Conservation (phyloP, 2,797 vertebrate genomes). For the Sebastes nivosus region DNA sequence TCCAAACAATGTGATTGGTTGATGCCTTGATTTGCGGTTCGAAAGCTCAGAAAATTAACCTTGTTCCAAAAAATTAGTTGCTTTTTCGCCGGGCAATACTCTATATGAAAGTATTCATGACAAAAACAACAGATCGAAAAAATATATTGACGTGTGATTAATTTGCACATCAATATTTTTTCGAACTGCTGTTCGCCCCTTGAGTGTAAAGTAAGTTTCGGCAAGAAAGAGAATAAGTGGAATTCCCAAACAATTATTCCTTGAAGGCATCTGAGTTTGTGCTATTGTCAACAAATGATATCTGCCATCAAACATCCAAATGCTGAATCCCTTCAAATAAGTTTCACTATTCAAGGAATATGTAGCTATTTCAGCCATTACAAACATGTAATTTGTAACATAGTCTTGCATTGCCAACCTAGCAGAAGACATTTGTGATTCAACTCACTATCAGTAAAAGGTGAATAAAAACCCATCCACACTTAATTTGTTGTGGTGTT, state of each 20-base stretch:
- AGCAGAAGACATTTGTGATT: not conserved
- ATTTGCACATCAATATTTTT: too few species aligned
- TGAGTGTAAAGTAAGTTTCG: too few species aligned
- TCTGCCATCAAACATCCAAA: not conserved
- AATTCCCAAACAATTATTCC: not conserved
- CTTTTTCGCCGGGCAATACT: too few species aligned
- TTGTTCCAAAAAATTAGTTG: rapidly evolving
- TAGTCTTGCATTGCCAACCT: too few species aligned
- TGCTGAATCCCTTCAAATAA: not conserved
- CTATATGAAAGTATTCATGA: too few species aligned
- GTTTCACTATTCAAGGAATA: not conserved
- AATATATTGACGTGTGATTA: too few species aligned
- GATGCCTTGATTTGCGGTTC: too few species aligned
- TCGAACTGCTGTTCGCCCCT: too few species aligned
- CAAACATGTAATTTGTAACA: not conserved
- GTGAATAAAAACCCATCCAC: not conserved
- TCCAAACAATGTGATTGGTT: rapidly evolving
- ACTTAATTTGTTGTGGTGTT: not conserved
- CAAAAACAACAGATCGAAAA: too few species aligned
- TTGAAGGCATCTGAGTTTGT: not conserved
- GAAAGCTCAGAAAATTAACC: too few species aligned
- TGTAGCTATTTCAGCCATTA: not conserved
- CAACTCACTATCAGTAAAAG: not conserved
- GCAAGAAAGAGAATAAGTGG: not conserved
- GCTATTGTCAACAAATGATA: not conserved